These are phyloP conservation scores for Trichonephila clavipes DNA, from an alignment of 1,140 invertebrate species.

Conservation along the genomic window DNA sequence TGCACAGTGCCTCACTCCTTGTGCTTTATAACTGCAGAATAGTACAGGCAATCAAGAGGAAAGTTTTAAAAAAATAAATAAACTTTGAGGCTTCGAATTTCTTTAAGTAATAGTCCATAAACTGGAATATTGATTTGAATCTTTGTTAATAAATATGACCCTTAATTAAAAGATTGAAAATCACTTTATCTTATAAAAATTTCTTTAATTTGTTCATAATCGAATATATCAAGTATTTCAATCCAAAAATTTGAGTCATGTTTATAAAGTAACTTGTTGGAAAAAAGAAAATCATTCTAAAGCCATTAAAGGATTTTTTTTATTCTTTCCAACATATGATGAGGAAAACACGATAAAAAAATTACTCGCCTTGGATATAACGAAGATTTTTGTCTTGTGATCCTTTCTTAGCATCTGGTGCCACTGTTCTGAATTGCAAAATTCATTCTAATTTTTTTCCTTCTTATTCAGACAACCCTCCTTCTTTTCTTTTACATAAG, in stretches of 20 bases:
- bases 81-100: too few relatives aligned
- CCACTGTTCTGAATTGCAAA: conserved; percentile 76
- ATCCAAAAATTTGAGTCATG: conserved; percentile 2
- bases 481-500: conserved; percentile 30
- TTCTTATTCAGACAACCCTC: background rate
- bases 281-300: conserved; percentile 28
- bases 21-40: too few relatives aligned
- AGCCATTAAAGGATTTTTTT: conserved; percentile 45
- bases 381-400: conserved; percentile 64
- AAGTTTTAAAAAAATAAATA: too few relatives aligned
- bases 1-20: too few relatives aligned
- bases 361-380: conserved; percentile 63
- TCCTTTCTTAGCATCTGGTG: conserved; percentile 54
- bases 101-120: too few relatives aligned
- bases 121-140: too few relatives aligned
- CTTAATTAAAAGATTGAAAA: background rate
- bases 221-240: conserved; percentile 6
- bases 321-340: background rate
- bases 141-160: too few relatives aligned
- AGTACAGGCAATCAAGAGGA: too few relatives aligned
- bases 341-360: conserved; percentile 57
- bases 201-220: background rate
- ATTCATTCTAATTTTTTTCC: conserved; percentile 64
- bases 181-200: background rate
- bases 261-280: conserved; percentile 22